phyloP scores from a whole-genome alignment of 2,888 invertebrate species.

The Beris morrisii region DNA sequence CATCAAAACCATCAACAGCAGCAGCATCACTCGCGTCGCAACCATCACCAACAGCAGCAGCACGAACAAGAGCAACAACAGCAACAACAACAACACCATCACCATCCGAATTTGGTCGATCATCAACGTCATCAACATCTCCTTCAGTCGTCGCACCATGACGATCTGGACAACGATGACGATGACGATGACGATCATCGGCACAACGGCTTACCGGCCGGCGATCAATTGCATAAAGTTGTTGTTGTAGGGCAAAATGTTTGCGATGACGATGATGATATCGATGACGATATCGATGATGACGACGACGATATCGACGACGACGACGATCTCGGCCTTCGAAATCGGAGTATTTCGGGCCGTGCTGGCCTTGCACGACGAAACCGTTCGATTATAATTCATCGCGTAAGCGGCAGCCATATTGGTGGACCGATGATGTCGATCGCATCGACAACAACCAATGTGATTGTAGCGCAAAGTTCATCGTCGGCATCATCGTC shows the following conservation, averaged over 20 bases:
- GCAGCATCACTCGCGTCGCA: conserved; percentile 30
- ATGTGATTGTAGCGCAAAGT: conserved; percentile 27
- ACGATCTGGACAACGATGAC: conserved; percentile 33
- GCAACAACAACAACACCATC: conserved; percentile 18
- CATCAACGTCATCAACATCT: conserved; percentile 18
- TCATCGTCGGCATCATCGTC: conserved; percentile 32
- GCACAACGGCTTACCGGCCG: conserved; percentile 32
- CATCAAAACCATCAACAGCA: conserved; percentile 31
- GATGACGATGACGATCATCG: conserved; percentile 34
- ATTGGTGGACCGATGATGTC: neutral
- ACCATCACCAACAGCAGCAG: conserved; percentile 30
- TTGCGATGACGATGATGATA: conserved; percentile 22
- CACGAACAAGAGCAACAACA: conserved; percentile 5
- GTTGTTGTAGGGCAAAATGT: conserved; percentile 16
- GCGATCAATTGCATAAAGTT: conserved; percentile 25
- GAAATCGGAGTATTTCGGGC: neutral
- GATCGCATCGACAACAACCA: neutral
- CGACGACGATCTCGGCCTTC: conserved; percentile 17
- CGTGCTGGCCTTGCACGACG: neutral
- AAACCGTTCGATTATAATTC: conserved; percentile 1
- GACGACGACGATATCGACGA: conserved; percentile 28
- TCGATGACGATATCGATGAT: conserved; percentile 22
- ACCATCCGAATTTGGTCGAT: conserved; percentile 8
- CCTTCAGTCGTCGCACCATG: conserved; percentile 18
- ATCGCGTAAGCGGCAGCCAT: neutral